These are phyloP conservation scores for Pipistrellus pygmaeus DNA, from an alignment of 2,797 vertebrate species.

Conservation along the genomic window DNA sequence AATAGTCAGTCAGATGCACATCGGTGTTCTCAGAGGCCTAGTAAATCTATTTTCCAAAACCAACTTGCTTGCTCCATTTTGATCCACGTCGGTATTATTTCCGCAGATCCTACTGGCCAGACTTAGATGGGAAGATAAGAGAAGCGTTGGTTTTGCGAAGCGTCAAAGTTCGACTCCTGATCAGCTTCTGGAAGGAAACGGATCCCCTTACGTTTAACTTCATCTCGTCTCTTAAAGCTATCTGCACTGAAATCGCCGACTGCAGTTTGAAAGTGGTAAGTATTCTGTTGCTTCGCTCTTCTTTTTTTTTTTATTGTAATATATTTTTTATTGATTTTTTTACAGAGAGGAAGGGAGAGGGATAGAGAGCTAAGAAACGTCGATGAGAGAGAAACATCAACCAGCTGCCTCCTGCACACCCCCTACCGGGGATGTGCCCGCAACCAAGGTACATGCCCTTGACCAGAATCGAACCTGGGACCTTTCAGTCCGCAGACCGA, in stretches of 20 bases:
- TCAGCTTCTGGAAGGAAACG: slow-evolving; percentile 96
- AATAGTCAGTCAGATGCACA: not conserved
- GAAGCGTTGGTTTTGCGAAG: slow-evolving; percentile 94
- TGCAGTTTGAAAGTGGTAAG: slow-evolving; percentile 97
- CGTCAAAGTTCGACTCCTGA: slow-evolving; percentile 94
- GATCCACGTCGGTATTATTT: slow-evolving; percentile 21
- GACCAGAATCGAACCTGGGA: no score
- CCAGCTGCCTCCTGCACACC: no score
- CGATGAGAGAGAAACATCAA: no score
- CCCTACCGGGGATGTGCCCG: no score
- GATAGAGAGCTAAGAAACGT: no score
- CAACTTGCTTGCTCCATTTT: not conserved
- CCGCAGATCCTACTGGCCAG: slow-evolving; percentile 94
- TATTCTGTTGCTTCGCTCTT: slow-evolving; percentile 61
- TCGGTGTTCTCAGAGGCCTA: not conserved
- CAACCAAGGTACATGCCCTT: no score
- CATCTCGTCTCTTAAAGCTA: slow-evolving; percentile 95
- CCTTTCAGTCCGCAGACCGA: no score
- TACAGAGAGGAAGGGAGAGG: no score
- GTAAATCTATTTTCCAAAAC: not conserved
- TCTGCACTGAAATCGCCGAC: slow-evolving; percentile 94
- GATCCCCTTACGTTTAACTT: slow-evolving; percentile 97
- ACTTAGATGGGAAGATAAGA: slow-evolving; percentile 94
- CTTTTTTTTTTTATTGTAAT: no score
- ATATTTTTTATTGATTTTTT: no score